Conservation (phyloP, 2,888 invertebrate genomes). For the Dasysyrphus albostriatus region DNA sequence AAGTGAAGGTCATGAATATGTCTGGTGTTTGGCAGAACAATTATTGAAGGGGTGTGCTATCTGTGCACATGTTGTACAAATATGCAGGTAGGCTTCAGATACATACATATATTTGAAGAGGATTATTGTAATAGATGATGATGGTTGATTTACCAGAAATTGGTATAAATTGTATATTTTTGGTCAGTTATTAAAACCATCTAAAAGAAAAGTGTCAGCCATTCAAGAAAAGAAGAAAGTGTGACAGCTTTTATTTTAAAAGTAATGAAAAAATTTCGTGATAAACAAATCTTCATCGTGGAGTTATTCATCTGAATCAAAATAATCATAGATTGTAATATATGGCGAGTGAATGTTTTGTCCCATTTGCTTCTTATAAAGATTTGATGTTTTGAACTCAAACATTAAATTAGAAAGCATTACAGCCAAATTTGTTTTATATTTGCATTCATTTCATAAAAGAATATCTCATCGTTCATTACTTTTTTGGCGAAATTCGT, state of each 20-base stretch:
- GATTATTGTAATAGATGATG: constrained; percentile 41
- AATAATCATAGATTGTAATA: background rate
- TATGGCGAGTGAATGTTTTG: background rate
- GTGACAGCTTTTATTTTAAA: constrained; percentile 43
- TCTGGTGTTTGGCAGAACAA: constrained; percentile 37
- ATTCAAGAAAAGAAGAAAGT: constrained; percentile 49
- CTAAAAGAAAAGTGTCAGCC: constrained; percentile 3
- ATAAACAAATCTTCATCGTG: background rate
- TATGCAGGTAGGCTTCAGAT: background rate
- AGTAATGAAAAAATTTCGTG: constrained; percentile 18
- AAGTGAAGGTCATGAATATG: constrained; percentile 72
- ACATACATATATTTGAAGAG: constrained; percentile 10
- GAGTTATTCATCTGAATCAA: constrained; percentile 16
- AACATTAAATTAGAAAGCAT: too few species aligned
- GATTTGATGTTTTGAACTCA: too few species aligned
- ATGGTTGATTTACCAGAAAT: constrained; percentile 1
- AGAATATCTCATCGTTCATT: too few species aligned
- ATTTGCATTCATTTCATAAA: too few species aligned
- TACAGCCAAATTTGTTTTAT: too few species aligned
- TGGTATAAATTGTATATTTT: constrained; percentile 14
- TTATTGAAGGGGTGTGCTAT: constrained; percentile 25
- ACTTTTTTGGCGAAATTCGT: too few species aligned
- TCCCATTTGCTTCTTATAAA: background rate
- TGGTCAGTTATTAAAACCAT: constrained; percentile 11
- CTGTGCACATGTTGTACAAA: constrained; percentile 25